Percentiles rank a stretch among this genome's conserved stretches.
Evolutionary conservation across 2,113 vertebrate genomes (phyloP).

Genomic region (Oryzias javanicus): DNA sequence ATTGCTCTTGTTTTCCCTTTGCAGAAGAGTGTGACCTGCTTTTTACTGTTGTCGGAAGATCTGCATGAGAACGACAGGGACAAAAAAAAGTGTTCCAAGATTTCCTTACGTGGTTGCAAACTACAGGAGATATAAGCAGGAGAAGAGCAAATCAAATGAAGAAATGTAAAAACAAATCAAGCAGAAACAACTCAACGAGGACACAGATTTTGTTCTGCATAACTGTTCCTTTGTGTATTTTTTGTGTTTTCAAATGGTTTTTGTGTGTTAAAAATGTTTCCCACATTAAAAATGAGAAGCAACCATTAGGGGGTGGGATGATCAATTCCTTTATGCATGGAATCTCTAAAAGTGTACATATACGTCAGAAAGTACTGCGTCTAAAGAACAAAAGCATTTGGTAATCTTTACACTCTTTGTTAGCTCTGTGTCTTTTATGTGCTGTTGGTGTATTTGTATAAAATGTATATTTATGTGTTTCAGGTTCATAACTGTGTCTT

Average conservation of each 20-base stretch:
- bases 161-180: conserved; percentile 3
- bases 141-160: not conserved
- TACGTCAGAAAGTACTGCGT: not conserved
- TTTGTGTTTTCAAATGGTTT: conserved; percentile 16
- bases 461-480: conserved; percentile 46
- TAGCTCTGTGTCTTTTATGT: conserved; percentile 45
- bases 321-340: conserved; percentile 79
- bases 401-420: conserved; percentile 38
- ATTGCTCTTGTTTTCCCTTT: conserved; percentile 26
- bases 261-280: conserved; percentile 63
- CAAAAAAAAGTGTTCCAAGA: not conserved
- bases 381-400: conserved; percentile 25
- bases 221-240: conserved; percentile 7
- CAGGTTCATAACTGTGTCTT: conserved; percentile 40
- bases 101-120: not conserved
- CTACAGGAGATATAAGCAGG: not conserved
- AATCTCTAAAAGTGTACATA: conserved; percentile 75
- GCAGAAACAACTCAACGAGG: conserved; percentile 17
- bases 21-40: conserved; percentile 38
- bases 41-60: conserved; percentile 33
- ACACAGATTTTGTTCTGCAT: conserved; percentile 42
- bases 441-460: conserved; percentile 58
- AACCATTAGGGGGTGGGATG: conserved; percentile 63
- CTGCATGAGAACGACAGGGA: conserved; percentile 39
- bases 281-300: conserved; percentile 59